These are phyloP conservation scores for Chymomyza amoena DNA, from an alignment of 2,888 invertebrate species.

Conservation along the genomic window DNA sequence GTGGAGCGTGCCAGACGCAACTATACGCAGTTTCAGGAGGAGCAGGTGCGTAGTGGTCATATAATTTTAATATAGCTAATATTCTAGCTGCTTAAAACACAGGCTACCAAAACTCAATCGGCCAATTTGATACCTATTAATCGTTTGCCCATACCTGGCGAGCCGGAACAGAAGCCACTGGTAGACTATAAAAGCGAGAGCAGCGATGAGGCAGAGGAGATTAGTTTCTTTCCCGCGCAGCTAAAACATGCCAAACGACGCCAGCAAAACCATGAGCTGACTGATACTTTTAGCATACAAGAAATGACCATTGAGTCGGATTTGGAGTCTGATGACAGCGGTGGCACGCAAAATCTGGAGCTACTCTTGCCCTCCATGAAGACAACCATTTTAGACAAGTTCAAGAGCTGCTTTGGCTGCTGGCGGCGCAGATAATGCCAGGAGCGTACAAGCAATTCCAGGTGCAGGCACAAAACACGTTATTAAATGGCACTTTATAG, in stretches of 20 bases:
- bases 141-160: conserved; percentile 77
- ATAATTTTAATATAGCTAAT: neutral
- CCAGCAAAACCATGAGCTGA: conserved; percentile 73
- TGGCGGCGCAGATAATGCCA: conserved; percentile 62
- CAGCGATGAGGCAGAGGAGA: conserved; percentile 77
- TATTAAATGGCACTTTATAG: conserved; percentile 54
- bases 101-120: conserved; percentile 76
- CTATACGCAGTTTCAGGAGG: conserved; percentile 76
- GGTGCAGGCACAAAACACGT: conserved; percentile 53
- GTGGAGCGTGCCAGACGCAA: conserved; percentile 78
- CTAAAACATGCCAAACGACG: conserved; percentile 63
- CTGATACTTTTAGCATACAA: conserved; percentile 79
- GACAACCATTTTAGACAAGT: conserved; percentile 67
- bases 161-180: conserved; percentile 75
- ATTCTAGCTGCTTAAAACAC: conserved; percentile 1
- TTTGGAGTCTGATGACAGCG: conserved; percentile 77
- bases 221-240: conserved; percentile 77
- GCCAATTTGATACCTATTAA: conserved; percentile 77
- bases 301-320: conserved; percentile 79
- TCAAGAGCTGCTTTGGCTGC: conserved; percentile 69
- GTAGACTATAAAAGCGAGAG: conserved; percentile 79
- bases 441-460: conserved; percentile 9
- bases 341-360: conserved; percentile 77
- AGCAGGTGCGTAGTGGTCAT: conserved; percentile 53
- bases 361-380: conserved; percentile 75